Conservation (phyloP, 2,888 invertebrate species). For the Escarpia spicata region DNA sequence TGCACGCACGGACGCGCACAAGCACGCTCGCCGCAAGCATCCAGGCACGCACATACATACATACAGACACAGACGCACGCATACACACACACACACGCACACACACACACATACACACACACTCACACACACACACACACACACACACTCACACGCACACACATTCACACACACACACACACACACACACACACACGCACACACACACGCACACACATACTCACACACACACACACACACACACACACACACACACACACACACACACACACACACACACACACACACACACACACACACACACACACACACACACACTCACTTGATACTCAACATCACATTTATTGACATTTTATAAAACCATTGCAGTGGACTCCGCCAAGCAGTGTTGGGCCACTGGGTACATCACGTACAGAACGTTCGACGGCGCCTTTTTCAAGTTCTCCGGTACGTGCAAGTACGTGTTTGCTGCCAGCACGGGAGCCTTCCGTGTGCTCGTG, state of each 20-base stretch:
- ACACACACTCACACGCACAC: constrained; percentile 21
- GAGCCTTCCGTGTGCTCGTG: constrained; percentile 13
- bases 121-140: constrained; percentile 24
- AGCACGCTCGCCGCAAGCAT: too few relatives aligned
- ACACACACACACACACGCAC: constrained; percentile 7
- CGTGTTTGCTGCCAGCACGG: neutral
- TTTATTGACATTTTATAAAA: neutral
- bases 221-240: neutral
- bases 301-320: too few relatives aligned
- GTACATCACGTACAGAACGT: neutral
- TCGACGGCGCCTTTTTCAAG: constrained; percentile 21
- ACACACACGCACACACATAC: constrained; percentile 25
- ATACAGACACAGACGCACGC: neutral
- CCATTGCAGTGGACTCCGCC: neutral
- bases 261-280: too few relatives aligned
- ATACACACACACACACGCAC: constrained; percentile 25
- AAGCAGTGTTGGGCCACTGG: constrained; percentile 1
- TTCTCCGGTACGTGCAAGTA: constrained; percentile 20
- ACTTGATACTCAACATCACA: too few relatives aligned
- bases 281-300: too few relatives aligned
- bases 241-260: too few relatives aligned
- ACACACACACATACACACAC: constrained; percentile 17
- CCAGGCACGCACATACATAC: too few relatives aligned
- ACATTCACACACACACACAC: constrained; percentile 24
- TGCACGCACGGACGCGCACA: too few relatives aligned